Conservation (phyloP, 1,140 invertebrate genomes). For the Musca vetustissima region DNA sequence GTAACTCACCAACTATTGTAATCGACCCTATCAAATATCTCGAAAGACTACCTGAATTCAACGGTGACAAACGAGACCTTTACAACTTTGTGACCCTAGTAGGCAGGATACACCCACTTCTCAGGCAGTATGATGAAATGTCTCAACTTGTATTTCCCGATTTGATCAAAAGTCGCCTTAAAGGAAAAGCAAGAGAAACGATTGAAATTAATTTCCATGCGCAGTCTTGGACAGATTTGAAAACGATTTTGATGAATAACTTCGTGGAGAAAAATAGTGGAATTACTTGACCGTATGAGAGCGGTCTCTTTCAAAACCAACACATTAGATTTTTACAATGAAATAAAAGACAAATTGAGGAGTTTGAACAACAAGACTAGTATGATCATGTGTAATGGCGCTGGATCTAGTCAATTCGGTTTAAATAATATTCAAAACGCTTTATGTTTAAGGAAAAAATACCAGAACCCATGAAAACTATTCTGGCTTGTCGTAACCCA, state of each 20-base stretch:
- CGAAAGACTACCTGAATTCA: no score
- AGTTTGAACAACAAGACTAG: neutral
- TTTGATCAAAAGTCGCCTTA: neutral
- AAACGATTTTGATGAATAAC: neutral
- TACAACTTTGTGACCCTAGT: no score
- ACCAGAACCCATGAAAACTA: slow-evolving; percentile 1
- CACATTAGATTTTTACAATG: neutral
- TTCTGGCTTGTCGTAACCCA: neutral
- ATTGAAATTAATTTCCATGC: slow-evolving; percentile 4
- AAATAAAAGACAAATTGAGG: neutral
- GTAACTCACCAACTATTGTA: no score
- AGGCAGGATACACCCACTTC: no score
- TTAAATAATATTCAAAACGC: neutral
- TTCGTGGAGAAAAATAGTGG: neutral
- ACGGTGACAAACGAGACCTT: no score
- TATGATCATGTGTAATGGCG: neutral
- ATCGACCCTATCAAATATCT: no score
- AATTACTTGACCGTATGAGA: neutral
- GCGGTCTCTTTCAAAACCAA: neutral
- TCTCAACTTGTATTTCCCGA: no score
- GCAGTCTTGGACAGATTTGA: neutral
- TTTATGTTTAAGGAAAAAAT: slow-evolving; percentile 2
- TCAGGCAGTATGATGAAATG: no score
- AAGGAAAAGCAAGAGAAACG: neutral
- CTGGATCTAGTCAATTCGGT: neutral